Conservation (phyloP, 2,888 invertebrate species). For the Drosophila neotestacea region DNA sequence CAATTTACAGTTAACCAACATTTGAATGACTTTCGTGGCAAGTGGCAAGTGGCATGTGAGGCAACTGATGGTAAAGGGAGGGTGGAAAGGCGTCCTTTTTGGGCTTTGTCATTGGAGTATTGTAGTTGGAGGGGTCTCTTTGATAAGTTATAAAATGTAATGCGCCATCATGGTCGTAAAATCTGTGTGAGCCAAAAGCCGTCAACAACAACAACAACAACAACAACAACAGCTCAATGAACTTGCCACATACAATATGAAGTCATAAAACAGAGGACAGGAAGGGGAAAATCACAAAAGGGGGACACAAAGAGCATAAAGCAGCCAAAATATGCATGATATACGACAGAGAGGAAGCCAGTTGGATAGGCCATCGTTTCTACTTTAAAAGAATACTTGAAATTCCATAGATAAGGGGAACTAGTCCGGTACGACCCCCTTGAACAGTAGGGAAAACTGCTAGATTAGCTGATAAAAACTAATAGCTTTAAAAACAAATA, state of each 20-base stretch:
- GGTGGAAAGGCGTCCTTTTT: background rate
- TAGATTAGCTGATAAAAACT: too few relatives aligned
- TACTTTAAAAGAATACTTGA: slow-evolving; percentile 52
- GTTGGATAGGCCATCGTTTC: background rate
- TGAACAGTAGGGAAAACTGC: too few relatives aligned
- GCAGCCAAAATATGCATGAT: slow-evolving; percentile 68
- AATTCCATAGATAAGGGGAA: slow-evolving; percentile 55
- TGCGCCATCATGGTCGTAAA: slow-evolving; percentile 68
- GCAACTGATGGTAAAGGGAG: background rate
- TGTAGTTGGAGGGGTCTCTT: slow-evolving; percentile 25
- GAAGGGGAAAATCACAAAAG: background rate
- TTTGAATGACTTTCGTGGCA: slow-evolving; percentile 56
- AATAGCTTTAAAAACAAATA: too few relatives aligned
- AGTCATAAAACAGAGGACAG: slow-evolving; percentile 44
- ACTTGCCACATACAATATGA: slow-evolving; percentile 4
- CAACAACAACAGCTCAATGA: slow-evolving; percentile 14
- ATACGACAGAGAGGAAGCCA: slow-evolving; percentile 41
- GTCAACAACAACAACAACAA: background rate
- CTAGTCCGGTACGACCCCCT: too few relatives aligned
- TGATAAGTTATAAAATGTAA: slow-evolving; percentile 78
- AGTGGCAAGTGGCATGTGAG: background rate
- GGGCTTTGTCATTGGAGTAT: background rate
- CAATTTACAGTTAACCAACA: slow-evolving; percentile 80
- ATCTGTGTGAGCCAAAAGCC: slow-evolving; percentile 50
- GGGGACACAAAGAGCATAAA: slow-evolving; percentile 40